A percentile compares a stretch with the other conserved stretches of the same genome.
Conservation (phyloP, 2,113 vertebrate genomes). For the Lepus timidus region DNA sequence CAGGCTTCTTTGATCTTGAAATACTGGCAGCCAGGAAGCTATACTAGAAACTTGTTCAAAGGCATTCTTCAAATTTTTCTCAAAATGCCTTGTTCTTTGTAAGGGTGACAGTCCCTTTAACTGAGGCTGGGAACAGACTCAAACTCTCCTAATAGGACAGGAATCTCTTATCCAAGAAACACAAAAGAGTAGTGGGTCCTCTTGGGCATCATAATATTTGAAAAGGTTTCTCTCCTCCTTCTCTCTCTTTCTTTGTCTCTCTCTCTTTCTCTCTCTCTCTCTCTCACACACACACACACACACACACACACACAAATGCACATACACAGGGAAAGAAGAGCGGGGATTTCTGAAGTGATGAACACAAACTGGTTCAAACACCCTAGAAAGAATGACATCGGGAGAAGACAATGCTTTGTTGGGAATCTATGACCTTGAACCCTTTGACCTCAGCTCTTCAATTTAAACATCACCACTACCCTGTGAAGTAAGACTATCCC, state of each 20-base stretch:
- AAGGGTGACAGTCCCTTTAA: background rate
- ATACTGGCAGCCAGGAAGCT: background rate
- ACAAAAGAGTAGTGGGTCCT: background rate
- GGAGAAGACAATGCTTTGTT: background rate
- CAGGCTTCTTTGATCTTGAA: slow-evolving; percentile 53
- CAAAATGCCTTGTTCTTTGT: slow-evolving; percentile 38
- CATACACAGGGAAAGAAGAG: background rate
- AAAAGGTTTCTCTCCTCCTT: no score
- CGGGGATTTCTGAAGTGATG: background rate
- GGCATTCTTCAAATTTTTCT: slow-evolving; percentile 57
- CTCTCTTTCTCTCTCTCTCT: background rate
- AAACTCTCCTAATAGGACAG: background rate
- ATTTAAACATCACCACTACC: background rate
- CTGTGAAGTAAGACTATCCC: background rate
- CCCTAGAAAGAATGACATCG: background rate
- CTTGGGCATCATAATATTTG: background rate
- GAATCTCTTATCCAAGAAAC: slow-evolving; percentile 1
- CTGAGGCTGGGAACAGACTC: background rate
- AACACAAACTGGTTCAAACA: background rate
- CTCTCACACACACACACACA: no score
- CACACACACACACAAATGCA: no score
- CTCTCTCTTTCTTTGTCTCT: no score
- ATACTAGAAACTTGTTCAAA: slow-evolving; percentile 35
- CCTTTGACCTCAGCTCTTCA: background rate
- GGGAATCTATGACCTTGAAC: background rate